Base-by-base conservation (phyloP, 2,113 vertebrate genomes). In the Cheilinus undulatus region DNA sequence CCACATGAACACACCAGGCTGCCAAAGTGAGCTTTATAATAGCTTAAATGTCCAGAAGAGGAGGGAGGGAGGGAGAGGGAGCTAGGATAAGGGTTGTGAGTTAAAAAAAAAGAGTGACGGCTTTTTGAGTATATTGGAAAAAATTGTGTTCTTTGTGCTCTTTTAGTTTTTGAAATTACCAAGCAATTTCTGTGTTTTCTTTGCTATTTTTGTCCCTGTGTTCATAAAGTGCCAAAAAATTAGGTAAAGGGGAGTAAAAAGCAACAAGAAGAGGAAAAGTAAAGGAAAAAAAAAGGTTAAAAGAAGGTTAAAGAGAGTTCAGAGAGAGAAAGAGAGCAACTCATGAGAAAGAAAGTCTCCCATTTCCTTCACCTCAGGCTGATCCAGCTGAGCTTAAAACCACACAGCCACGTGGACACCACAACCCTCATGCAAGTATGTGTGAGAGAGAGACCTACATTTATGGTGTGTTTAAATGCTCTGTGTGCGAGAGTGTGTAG, bases 1-100 rank as follows among this genome's bases (percentile, higher is more conserved):
- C 73, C 81, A 84, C 81, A 83, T 81, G 81, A 85, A 85, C 85
- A 87, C 82, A 76, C 72, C 68, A 11, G 54, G 77, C 80, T 80
- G 86, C 86, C 88, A 83, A 83, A 83, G 60, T 62, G 42, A 73
- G 78, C 64, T 84, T 88, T 76, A 85, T 73, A 65, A 68, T 76
- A 73, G 83, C 83, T 86, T 83, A 80, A 73, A 79, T 65, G 82
- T 84, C 73, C 80, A 75, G 67, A 64, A 57, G 58, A 69, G 60
- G 63, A 12, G 28, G 42, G 61, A 43, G 63, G 22, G 50, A 50
- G 57, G 9, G 49, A 27, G 56, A 26, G 23, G 61, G 53, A 50
- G 66, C 2, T 30, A 59, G 72, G 86, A 76, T 50, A 62, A 64
- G 79, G 43, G 59, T 19, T 69, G 34, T 36, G 52, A 75, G 19